Percentiles rank a stretch among this genome's conserved stretches.
phyloP scores from a whole-genome alignment of 2,888 invertebrate genomes.

The Pseudococcus longispinus region DNA sequence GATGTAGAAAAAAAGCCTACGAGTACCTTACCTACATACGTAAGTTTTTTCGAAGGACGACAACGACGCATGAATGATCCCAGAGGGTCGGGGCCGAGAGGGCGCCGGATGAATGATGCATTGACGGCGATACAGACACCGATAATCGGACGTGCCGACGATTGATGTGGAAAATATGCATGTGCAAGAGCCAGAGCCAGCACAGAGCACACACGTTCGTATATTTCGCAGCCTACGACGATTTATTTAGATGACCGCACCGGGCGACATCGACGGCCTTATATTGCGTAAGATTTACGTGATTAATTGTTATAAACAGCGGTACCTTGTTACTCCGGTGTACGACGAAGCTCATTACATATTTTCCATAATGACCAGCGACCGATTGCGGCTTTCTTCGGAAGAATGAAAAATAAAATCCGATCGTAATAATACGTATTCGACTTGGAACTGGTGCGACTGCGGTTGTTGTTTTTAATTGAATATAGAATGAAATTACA shows the following conservation, averaged over 20 bases:
- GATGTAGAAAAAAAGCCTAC: not conserved
- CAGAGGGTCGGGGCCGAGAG: not conserved
- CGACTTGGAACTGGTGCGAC: not conserved
- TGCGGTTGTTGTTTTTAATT: not conserved
- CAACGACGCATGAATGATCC: not conserved
- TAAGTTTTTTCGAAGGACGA: not conserved
- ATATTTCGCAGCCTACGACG: not conserved
- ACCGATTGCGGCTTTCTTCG: not conserved
- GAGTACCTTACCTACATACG: not conserved
- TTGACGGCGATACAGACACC: not conserved
- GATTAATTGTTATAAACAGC: not conserved
- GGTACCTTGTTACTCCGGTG: not conserved
- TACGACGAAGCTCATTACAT: not conserved
- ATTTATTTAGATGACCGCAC: not conserved
- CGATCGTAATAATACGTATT: not conserved
- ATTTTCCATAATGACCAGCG: not conserved
- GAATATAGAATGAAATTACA: slow-evolving; percentile 16
- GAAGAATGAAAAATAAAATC: not conserved
- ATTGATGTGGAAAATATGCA: not conserved
- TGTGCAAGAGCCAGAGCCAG: too few relatives aligned
- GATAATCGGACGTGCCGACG: not conserved
- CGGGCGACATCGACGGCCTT: not conserved
- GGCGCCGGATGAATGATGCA: not conserved
- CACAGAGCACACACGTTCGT: too few relatives aligned
- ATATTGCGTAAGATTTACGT: not conserved